These are phyloP conservation scores for Sebastes elongatus DNA, from an alignment of 2,797 vertebrate genomes.

Conservation along the genomic window DNA sequence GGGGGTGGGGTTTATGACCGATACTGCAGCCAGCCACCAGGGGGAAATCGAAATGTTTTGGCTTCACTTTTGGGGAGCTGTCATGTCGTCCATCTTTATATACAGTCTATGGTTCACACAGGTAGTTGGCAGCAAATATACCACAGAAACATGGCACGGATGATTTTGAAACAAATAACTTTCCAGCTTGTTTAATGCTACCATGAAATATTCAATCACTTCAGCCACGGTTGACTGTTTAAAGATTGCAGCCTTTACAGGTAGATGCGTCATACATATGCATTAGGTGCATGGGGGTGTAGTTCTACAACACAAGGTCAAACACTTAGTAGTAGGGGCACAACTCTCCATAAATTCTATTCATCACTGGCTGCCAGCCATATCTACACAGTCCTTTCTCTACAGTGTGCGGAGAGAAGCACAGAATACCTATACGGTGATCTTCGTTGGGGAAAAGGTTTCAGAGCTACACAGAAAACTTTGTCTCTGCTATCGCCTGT, in stretches of 20 bases:
- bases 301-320: slow-evolving; percentile 62
- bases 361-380: slow-evolving; percentile 46
- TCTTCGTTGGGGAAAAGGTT: slow-evolving; percentile 43
- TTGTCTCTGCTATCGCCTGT: slow-evolving; percentile 50
- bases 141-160: background rate
- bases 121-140: background rate
- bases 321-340: slow-evolving; percentile 43
- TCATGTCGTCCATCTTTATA: background rate
- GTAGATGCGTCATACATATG: slow-evolving; percentile 39
- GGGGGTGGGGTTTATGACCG: background rate
- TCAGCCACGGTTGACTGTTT: background rate
- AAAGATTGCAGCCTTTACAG: slow-evolving; percentile 24
- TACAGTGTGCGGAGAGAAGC: slow-evolving; percentile 3
- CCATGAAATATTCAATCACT: slow-evolving; percentile 18
- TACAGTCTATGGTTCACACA: background rate
- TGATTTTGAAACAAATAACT: slow-evolving; percentile 13
- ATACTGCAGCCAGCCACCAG: background rate
- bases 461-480: slow-evolving; percentile 37
- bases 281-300: slow-evolving; percentile 15
- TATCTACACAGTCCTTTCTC: slow-evolving; percentile 25
- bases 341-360: slow-evolving; percentile 51
- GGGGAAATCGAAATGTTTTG: background rate
- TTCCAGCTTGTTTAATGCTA: slow-evolving; percentile 4
- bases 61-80: background rate
- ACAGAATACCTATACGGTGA: slow-evolving; percentile 38